phyloP scores from a whole-genome alignment of 1,140 invertebrate genomes.

The Drosophila suzukii region DNA sequence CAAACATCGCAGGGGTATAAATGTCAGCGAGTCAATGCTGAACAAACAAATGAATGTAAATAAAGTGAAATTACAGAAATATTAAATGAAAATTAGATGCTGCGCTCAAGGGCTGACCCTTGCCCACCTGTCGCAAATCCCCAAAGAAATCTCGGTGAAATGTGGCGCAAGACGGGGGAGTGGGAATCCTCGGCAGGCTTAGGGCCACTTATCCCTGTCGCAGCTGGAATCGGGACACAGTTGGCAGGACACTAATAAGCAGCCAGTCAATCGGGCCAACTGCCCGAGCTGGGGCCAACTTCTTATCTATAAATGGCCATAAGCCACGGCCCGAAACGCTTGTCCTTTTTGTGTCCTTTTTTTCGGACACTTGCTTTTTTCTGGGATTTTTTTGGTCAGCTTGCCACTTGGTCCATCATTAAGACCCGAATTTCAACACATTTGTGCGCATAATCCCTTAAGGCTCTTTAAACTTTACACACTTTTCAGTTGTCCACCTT shows the following conservation, averaged over 20 bases:
- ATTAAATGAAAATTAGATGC: constrained; percentile 68
- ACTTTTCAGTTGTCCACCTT: constrained; percentile 62
- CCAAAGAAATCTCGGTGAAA: constrained; percentile 24
- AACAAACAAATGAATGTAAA: constrained; percentile 80
- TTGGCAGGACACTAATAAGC: constrained; percentile 65
- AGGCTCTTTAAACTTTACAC: constrained; percentile 84
- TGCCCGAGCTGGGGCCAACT: constrained; percentile 45
- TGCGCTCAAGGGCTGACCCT: neutral
- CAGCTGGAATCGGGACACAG: constrained; percentile 59
- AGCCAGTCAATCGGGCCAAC: constrained; percentile 61
- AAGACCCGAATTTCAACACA: constrained; percentile 79
- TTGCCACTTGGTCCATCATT: constrained; percentile 52
- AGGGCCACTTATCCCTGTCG: constrained; percentile 71
- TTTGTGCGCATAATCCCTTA: constrained; percentile 82
- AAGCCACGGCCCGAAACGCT: constrained; percentile 65
- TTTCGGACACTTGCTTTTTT: constrained; percentile 33
- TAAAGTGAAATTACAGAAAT: constrained; percentile 75
- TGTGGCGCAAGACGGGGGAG: constrained; percentile 5
- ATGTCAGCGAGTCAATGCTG: constrained; percentile 73
- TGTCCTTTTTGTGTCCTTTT: constrained; percentile 52
- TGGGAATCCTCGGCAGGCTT: constrained; percentile 48
- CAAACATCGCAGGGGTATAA: constrained; percentile 39
- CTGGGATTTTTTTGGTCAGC: constrained; percentile 35
- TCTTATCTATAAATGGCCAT: constrained; percentile 81
- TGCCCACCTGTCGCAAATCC: constrained; percentile 1